Base-by-base conservation (phyloP, 2,888 invertebrate genomes). In the Heliconius charithonia region DNA sequence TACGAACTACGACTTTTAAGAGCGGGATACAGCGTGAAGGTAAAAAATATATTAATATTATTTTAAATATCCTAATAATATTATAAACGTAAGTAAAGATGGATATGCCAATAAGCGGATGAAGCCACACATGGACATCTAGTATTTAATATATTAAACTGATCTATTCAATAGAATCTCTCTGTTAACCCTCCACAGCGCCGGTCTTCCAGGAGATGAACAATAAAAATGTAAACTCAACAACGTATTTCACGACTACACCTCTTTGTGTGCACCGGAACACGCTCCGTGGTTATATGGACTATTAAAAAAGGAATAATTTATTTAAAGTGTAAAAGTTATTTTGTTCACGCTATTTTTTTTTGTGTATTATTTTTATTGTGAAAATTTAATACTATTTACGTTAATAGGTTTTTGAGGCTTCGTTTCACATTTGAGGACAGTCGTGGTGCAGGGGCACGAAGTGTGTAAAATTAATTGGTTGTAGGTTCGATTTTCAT, bases 141-240 rank as follows among this genome's bases (percentile, higher is more conserved):
- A 51, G 51, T 51, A 59, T 12, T 4, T n/a, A n/a, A 63, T 3
- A 29, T 27, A 7, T 27, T 7, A 29, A 51, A 16, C 29, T 59
- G 32, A 59, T 73, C 75, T 41, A 74, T 83, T 86, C 84, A 56
- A 79, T 69, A 62, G 10, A 19, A 79, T 56, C 84, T 87, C 87
- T 59, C 7, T 22, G 81, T 78, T 56, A 79, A 78, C 80, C 80
- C 78, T 79, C 78, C 81, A 83, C 82, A 82, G 84, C 81, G 83
- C 82, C 81, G 82, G 82, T 85, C 84, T 86, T 84, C 63, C 86
- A 87, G 86, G 83, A 85, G 82, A 82, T 83, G 85, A 86, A 88
- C 86, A 86, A 91, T 91, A 92, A 92, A 91, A 91, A 90, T 90
- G 87, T 88, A 88, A 89, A 90, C 88, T 91, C 89, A 89, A 87